A percentile compares a stretch with the other conserved stretches of the same genome.
phyloP scores from a whole-genome alignment of 2,113 vertebrate genomes.

The Podilymbus podiceps region DNA sequence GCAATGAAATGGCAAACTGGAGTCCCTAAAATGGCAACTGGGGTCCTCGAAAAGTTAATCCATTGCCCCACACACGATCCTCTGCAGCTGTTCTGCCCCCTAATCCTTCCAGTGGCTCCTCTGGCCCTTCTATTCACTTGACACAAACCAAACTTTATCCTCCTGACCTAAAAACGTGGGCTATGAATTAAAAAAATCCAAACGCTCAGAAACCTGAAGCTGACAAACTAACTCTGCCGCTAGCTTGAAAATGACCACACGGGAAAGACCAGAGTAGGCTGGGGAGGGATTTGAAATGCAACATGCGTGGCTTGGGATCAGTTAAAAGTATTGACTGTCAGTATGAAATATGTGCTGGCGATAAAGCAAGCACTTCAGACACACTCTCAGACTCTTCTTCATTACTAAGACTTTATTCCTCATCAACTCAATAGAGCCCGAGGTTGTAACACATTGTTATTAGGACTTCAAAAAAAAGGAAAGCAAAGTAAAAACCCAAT shows the following conservation, averaged over 20 bases:
- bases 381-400: slow-evolving; percentile 31
- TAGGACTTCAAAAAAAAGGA: not conserved
- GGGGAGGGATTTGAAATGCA: slow-evolving; percentile 22
- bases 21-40: not conserved
- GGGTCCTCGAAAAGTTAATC: not conserved
- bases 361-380: slow-evolving; percentile 34
- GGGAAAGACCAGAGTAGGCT: not conserved
- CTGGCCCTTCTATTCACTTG: not conserved
- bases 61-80: not conserved
- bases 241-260: not conserved
- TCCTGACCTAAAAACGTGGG: not conserved
- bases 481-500: not conserved
- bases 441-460: not conserved
- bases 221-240: not conserved
- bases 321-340: slow-evolving; percentile 37
- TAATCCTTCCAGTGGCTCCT: not conserved
- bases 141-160: not conserved
- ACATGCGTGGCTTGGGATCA: not conserved
- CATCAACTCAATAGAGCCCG: not conserved
- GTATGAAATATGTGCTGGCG: slow-evolving; percentile 24
- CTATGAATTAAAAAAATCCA: not conserved
- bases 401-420: slow-evolving; percentile 34
- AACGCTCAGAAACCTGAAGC: not conserved
- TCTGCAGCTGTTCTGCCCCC: not conserved
- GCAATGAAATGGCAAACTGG: not conserved